These are phyloP conservation scores for Ophonus ardosiacus DNA, from an alignment of 2,888 invertebrate species.

Conservation along the genomic window DNA sequence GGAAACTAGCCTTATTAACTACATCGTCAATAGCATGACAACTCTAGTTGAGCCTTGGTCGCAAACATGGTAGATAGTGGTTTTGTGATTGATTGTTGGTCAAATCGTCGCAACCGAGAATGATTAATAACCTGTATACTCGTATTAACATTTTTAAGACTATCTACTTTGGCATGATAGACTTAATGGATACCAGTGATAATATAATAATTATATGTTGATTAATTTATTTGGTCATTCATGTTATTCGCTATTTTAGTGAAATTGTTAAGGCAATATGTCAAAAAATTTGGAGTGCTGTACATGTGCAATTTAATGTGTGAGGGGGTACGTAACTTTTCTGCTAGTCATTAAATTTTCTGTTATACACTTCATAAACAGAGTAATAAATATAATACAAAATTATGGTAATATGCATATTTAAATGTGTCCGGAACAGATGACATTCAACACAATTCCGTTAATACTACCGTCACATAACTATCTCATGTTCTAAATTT, in stretches of 20 bases:
- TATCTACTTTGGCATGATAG: no score
- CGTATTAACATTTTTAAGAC: no score
- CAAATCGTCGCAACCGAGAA: no score
- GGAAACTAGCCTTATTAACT: no score
- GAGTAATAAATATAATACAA: constrained; percentile 1
- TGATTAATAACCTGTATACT: no score
- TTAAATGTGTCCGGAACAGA: background rate
- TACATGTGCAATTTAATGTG: background rate
- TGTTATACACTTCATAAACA: background rate
- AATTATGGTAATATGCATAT: constrained; percentile 12
- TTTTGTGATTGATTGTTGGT: no score
- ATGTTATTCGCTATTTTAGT: background rate
- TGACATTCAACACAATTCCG: constrained; percentile 13
- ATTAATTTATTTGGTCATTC: background rate
- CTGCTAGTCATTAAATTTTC: background rate
- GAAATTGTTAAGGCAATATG: background rate
- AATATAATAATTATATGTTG: no score
- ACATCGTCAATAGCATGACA: no score
- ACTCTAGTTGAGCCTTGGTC: no score
- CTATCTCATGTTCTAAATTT: constrained; percentile 14
- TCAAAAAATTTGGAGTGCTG: background rate
- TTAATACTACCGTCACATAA: background rate
- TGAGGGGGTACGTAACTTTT: background rate
- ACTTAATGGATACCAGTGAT: no score
- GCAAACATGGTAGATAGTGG: no score